Base-by-base conservation (phyloP, 2,888 invertebrate species). In the Melanostoma mellinum region DNA sequence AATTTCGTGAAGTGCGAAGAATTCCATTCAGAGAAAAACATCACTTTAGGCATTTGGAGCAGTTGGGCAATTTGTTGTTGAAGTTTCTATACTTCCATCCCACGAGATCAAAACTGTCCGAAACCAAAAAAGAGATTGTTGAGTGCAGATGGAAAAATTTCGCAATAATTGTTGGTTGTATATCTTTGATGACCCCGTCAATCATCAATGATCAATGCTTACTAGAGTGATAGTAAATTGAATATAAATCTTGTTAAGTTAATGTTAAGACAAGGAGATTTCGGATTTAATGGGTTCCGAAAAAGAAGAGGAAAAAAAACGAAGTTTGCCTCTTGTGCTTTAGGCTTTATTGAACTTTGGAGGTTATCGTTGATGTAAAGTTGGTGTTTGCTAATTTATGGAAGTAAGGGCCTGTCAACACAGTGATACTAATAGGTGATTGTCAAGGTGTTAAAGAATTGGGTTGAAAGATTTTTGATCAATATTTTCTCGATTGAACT, bases 121-220 rank as follows among this genome's bases (percentile, higher is more conserved):
- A 32, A 40, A 0, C 2, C 5, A 55, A 9, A 42, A 58, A 58
- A 32, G 32, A 58, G 33, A 40, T 4, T 1, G 35, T 4, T 30
- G 4, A 3, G 1, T 38, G 20, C 36, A 36, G 32, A 36, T 30
- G 8, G 20, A 48, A 50, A 6, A 40, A 63, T 50, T 50, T 63
- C 32, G 38, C 20, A 63, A 61, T 60, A 3, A 3, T 35, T 8
- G 4, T 6, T 53, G 5, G 6, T 6, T 30, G n/a, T 40, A 8
- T 30, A 4, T n/a, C 2, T 53, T 61, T 38, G 63, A n/a, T 63
- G 63, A n/a, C 50, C 20, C 20, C 48, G 50, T 63, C 50, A 63
- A 48, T 63, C 63, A 63, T 50, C 63, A 50, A 63, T 63, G 48
- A 61, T 61, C 48, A 63, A 63, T 48, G 48, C 46, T 63, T 36